These are phyloP conservation scores for Crypturellus undulatus DNA, from an alignment of 2,113 vertebrate species.

Conservation along the genomic window DNA sequence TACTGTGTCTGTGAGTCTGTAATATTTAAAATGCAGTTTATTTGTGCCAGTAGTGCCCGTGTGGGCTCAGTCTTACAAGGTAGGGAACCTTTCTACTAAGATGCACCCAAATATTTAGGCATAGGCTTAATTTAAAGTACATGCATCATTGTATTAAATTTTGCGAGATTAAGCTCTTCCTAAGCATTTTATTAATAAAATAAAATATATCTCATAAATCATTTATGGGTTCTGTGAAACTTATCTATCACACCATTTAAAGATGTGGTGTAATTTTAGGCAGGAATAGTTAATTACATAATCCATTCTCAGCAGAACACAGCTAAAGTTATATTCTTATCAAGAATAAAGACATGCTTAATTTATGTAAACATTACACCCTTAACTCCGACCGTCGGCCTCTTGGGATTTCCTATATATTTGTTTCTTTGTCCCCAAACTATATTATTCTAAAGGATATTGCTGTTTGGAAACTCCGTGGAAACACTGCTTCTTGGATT, in stretches of 20 bases:
- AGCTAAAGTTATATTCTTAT: conserved; percentile 44
- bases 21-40: not conserved
- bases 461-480: conserved; percentile 22
- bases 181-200: conserved; percentile 72
- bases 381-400: conserved; percentile 64
- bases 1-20: not conserved
- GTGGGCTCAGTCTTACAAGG: not conserved
- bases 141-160: conserved; percentile 52
- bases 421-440: conserved; percentile 41
- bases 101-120: conserved; percentile 17
- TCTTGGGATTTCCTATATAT: conserved; percentile 31
- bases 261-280: conserved; percentile 67
- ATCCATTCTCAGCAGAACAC: conserved; percentile 14
- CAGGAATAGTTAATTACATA: conserved; percentile 60
- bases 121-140: conserved; percentile 48
- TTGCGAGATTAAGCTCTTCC: conserved; percentile 55
- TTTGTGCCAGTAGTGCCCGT: not conserved
- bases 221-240: conserved; percentile 43
- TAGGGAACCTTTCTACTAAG: not conserved
- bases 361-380: conserved; percentile 60
- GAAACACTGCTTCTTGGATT: conserved; percentile 39
- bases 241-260: conserved; percentile 67
- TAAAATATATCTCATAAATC: conserved; percentile 68
- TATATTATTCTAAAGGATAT: not conserved
- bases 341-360: conserved; percentile 25